Evolutionary conservation across 2,113 vertebrate genomes (phyloP).

Genomic region (Ciconia maguari): DNA sequence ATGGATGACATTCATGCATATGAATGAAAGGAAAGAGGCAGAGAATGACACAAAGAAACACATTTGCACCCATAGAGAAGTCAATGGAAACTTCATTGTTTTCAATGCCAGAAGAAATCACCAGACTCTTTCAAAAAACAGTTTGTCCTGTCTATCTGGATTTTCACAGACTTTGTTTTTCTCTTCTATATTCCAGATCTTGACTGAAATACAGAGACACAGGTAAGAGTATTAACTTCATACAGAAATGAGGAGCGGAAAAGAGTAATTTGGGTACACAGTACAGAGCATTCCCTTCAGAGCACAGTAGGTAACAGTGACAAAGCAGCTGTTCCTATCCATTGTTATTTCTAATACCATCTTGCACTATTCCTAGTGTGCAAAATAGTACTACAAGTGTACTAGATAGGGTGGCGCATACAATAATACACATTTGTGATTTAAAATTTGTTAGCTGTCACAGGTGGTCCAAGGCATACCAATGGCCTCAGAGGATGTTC

Average conservation of each 20-base stretch:
- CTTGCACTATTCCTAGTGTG: neutral
- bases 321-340: neutral
- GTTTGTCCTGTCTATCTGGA: neutral
- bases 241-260: neutral
- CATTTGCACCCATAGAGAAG: neutral
- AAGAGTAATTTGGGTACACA: neutral
- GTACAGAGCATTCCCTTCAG: neutral
- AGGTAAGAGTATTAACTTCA: neutral
- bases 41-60: neutral
- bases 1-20: conserved; percentile 6
- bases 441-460: neutral
- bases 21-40: neutral
- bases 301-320: too few relatives aligned
- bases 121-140: neutral
- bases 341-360: neutral
- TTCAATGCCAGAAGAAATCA: neutral
- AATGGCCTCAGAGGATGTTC: neutral
- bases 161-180: neutral
- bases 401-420: too few relatives aligned
- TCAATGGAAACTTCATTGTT: neutral
- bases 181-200: neutral
- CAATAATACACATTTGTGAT: neutral
- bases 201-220: neutral
- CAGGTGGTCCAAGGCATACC: neutral
- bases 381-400: neutral